Evolutionary conservation across 2,888 invertebrate species (phyloP).

Genomic region (Pristionchus exspectatus): DNA sequence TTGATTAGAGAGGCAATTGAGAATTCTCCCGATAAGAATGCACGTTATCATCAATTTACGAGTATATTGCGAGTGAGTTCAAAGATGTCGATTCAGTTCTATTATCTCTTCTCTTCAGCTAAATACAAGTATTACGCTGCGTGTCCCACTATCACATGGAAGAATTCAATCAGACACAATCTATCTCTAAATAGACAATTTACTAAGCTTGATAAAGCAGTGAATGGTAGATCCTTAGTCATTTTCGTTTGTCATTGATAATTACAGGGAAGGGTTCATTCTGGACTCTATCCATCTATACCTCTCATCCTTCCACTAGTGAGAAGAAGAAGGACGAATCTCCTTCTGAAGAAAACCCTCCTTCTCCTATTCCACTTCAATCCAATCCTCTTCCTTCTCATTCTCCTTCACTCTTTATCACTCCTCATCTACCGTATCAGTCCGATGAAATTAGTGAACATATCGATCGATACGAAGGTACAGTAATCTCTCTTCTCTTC

Average conservation of each 20-base stretch:
- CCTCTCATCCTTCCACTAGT: neutral
- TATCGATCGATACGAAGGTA: slow-evolving; percentile 34
- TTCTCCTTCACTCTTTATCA: neutral
- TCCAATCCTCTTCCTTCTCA: neutral
- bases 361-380: neutral
- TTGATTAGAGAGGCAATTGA: slow-evolving; percentile 61
- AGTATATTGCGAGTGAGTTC: slow-evolving; percentile 60
- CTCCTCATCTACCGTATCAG: slow-evolving; percentile 27
- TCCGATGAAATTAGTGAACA: neutral
- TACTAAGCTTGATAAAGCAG: slow-evolving; percentile 60
- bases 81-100: neutral
- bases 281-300: slow-evolving; percentile 61
- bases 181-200: slow-evolving; percentile 68
- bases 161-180: slow-evolving; percentile 72
- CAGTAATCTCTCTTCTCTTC: neutral
- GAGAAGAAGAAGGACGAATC: neutral
- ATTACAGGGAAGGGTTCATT: slow-evolving; percentile 58
- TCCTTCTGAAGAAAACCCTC: neutral
- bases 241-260: neutral
- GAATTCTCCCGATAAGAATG: slow-evolving; percentile 55
- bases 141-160: slow-evolving; percentile 53
- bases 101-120: neutral
- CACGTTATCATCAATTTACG: slow-evolving; percentile 67
- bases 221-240: slow-evolving; percentile 58
- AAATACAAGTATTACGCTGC: slow-evolving; percentile 49